These are phyloP conservation scores for Bombus superbus DNA, from an alignment of 1,140 invertebrate species.

Conservation along the genomic window DNA sequence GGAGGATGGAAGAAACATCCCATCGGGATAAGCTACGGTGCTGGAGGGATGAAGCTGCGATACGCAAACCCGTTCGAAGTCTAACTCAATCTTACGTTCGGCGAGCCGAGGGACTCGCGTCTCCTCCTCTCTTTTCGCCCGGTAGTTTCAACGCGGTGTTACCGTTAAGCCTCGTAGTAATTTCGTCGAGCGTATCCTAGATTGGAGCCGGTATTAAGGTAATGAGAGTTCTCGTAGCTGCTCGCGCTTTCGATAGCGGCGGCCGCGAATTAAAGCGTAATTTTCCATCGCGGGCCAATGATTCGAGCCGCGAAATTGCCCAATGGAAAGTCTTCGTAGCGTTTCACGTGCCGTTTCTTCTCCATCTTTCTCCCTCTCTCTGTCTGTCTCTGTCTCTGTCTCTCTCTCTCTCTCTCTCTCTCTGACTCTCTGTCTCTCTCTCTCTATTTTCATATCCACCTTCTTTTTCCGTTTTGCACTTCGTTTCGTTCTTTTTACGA, in stretches of 20 bases:
- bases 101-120: constrained; percentile 28
- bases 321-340: neutral
- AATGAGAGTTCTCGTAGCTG: constrained; percentile 58
- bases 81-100: constrained; percentile 47
- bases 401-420: neutral
- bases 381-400: too few relatives aligned
- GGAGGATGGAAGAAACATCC: constrained; percentile 22
- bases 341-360: too few relatives aligned
- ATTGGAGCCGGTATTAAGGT: constrained; percentile 53
- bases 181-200: constrained; percentile 47
- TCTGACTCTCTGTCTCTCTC: too few relatives aligned
- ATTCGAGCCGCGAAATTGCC: constrained; percentile 52
- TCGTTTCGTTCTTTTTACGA: neutral
- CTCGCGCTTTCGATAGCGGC: constrained; percentile 41
- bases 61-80: constrained; percentile 12
- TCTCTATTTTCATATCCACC: neutral
- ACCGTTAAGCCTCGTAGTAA: constrained; percentile 53
- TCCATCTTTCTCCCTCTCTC: neutral
- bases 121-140: constrained; percentile 20
- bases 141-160: constrained; percentile 49
- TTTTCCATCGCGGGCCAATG: constrained; percentile 51
- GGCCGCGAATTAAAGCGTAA: constrained; percentile 53
- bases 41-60: neutral
- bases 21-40: neutral
- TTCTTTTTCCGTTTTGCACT: too few relatives aligned